Conservation (phyloP, 2,797 vertebrate species). For the Mycteria americana region DNA sequence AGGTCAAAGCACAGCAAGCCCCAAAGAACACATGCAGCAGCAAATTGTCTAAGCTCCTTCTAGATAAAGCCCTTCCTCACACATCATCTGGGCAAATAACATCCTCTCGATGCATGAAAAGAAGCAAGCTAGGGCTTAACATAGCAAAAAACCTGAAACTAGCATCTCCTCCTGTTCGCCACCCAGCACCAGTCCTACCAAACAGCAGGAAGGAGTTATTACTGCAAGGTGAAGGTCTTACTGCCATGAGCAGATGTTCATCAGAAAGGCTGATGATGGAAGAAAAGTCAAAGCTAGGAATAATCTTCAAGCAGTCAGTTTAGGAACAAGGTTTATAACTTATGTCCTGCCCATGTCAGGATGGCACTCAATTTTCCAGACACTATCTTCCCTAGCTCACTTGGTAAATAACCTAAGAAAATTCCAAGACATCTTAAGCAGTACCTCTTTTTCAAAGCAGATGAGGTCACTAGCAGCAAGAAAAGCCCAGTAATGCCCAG, state of each 20-base stretch:
- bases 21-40: neutral
- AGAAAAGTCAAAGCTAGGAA: neutral
- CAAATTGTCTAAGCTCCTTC: neutral
- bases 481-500: neutral
- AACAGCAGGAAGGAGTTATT: neutral
- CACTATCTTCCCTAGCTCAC: neutral
- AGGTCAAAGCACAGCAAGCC: neutral
- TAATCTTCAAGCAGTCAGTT: neutral
- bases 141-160: neutral
- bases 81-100: neutral
- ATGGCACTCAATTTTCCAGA: neutral
- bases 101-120: neutral
- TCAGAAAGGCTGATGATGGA: neutral
- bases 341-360: neutral
- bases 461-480: neutral
- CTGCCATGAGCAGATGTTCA: neutral
- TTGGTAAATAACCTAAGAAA: neutral
- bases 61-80: neutral
- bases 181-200: neutral
- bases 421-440: neutral
- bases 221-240: neutral
- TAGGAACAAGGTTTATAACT: neutral
- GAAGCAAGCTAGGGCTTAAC: neutral
- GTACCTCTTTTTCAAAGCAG: neutral
- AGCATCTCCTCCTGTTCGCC: neutral